These are phyloP conservation scores for Cenopis cana DNA, from an alignment of 2,888 invertebrate genomes.

Conservation along the genomic window DNA sequence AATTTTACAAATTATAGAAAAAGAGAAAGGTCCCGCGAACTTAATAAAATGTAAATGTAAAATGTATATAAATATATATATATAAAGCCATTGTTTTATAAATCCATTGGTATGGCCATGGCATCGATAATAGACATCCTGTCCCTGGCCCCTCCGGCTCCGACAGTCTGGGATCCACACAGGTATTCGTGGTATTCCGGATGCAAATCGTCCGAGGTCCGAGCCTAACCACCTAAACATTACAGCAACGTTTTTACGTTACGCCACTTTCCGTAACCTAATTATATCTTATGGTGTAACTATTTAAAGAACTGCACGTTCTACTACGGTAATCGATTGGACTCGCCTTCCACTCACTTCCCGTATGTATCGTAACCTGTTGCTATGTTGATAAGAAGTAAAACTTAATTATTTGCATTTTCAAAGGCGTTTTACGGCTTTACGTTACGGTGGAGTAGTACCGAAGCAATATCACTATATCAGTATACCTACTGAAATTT, in stretches of 20 bases:
- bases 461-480: not conserved
- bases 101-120: too few species aligned
- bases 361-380: conserved; percentile 7
- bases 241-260: not conserved
- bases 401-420: not conserved
- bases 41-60: too few species aligned
- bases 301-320: conserved; percentile 22
- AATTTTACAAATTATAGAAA: too few species aligned
- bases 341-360: conserved; percentile 19
- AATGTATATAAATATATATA: too few species aligned
- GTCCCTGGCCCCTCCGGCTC: too few species aligned
- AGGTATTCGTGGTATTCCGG: not conserved
- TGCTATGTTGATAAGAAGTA: conserved; percentile 4
- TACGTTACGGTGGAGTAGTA: conserved; percentile 11
- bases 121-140: too few species aligned
- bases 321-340: conserved; percentile 9
- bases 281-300: conserved; percentile 19
- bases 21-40: too few species aligned
- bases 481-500: not conserved
- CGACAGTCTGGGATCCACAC: too few species aligned
- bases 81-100: too few species aligned
- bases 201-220: not conserved
- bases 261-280: conserved; percentile 11
- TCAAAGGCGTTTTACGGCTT: not conserved
- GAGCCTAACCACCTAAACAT: not conserved